Evolutionary conservation across 2,888 invertebrate genomes (phyloP).

Genomic region (Sminthurinus aureus): DNA sequence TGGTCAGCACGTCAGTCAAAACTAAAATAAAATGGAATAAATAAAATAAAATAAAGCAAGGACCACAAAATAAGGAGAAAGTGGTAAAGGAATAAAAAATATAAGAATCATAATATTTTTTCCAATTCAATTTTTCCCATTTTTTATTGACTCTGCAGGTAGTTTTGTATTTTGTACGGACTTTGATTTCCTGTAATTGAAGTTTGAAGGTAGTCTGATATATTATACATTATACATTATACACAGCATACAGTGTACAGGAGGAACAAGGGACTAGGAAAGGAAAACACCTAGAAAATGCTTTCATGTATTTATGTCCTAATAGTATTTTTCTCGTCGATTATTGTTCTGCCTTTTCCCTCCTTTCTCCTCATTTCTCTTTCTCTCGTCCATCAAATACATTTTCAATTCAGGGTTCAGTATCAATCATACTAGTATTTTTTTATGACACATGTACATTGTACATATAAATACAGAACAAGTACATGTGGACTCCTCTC

Average conservation of each 20-base stretch:
- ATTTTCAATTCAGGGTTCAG: slow-evolving; percentile 18
- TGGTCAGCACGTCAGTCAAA: too few relatives aligned
- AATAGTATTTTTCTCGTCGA: not conserved
- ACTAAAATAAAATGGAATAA: too few relatives aligned
- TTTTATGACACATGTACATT: not conserved
- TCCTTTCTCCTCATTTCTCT: not conserved
- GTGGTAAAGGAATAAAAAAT: too few relatives aligned
- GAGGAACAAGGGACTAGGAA: too few relatives aligned
- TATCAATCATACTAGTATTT: slow-evolving; percentile 14
- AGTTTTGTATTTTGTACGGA: not conserved
- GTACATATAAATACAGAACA: not conserved
- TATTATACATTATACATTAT: too few relatives aligned
- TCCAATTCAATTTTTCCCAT: not conserved
- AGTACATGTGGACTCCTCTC: not conserved
- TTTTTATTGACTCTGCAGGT: not conserved
- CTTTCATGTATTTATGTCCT: not conserved
- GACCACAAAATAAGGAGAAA: too few relatives aligned
- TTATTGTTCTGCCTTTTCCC: not conserved
- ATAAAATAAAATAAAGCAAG: too few relatives aligned
- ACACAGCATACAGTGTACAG: too few relatives aligned
- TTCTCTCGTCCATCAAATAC: slow-evolving; percentile 19
- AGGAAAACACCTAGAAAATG: not conserved
- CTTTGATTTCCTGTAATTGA: slow-evolving; percentile 18
- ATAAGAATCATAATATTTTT: not conserved
- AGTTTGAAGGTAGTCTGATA: too few relatives aligned